Percentiles rank a stretch among this genome's conserved stretches.
Evolutionary conservation across 2,888 invertebrate species (phyloP).

Genomic region (Phlogophora meticulosa): DNA sequence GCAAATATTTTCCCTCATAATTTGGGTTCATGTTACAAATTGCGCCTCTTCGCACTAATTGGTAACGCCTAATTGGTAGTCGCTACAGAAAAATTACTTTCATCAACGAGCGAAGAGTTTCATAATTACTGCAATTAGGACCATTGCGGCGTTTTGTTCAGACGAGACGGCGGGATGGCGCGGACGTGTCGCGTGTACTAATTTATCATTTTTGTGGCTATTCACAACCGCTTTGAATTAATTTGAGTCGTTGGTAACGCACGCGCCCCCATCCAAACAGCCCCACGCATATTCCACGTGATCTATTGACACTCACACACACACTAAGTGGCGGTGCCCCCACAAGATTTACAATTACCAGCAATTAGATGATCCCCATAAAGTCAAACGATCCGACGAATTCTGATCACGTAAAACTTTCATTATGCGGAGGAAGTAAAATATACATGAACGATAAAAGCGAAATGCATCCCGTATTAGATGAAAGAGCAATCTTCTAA

Average conservation of each 20-base stretch:
- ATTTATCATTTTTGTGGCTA: conserved; percentile 79
- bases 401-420: conserved; percentile 60
- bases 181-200: conserved; percentile 85
- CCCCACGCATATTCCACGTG: conserved; percentile 57
- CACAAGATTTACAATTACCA: conserved; percentile 56
- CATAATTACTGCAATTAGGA: conserved; percentile 88
- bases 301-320: conserved; percentile 51
- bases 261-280: conserved; percentile 44
- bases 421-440: conserved; percentile 50
- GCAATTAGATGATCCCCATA: conserved; percentile 48
- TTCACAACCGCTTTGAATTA: conserved; percentile 70
- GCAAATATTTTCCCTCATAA: conserved; percentile 72
- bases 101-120: conserved; percentile 89
- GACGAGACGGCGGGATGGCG: conserved; percentile 73
- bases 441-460: conserved; percentile 61
- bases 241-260: conserved; percentile 66
- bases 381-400: conserved; percentile 25
- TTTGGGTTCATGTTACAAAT: conserved; percentile 83
- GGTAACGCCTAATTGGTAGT: conserved; percentile 87
- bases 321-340: conserved; percentile 35
- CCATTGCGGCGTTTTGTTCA: conserved; percentile 82
- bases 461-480: conserved; percentile 58
- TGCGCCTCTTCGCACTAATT: conserved; percentile 82
- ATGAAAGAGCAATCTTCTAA: conserved; percentile 64
- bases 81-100: conserved; percentile 88